A percentile compares a stretch with the other conserved stretches of the same genome.
Evolutionary conservation across 2,113 vertebrate species (phyloP).

Genomic region (Numida meleagris): DNA sequence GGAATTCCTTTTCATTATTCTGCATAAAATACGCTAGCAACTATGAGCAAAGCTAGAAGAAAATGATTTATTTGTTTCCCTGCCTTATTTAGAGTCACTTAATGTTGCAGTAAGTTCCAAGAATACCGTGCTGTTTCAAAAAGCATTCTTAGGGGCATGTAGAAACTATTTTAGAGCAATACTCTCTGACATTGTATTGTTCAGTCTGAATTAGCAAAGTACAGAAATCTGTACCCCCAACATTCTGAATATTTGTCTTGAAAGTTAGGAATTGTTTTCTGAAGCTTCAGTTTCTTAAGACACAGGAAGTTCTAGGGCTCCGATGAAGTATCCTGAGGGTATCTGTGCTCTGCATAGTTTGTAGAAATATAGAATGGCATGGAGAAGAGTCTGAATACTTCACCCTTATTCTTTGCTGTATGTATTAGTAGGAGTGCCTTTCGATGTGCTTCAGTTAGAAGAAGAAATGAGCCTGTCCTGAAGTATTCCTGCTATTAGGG

Average conservation of each 20-base stretch:
- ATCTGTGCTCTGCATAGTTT: background rate
- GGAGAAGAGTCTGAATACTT: background rate
- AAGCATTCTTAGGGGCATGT: background rate
- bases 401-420: background rate
- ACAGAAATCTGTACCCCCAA: background rate
- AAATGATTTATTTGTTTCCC: background rate
- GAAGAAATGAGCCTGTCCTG: background rate
- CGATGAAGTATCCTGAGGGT: background rate
- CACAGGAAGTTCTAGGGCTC: background rate
- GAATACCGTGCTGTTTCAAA: background rate
- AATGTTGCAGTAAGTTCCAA: background rate
- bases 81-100: background rate
- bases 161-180: background rate
- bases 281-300: background rate
- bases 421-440: background rate
- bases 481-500: background rate
- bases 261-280: background rate
- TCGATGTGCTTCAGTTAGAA: background rate
- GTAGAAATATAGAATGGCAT: background rate
- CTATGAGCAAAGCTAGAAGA: background rate
- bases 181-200: background rate
- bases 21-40: background rate
- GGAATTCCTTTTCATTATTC: background rate
- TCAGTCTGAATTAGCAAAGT: background rate
- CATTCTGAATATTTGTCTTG: background rate